Conservation (phyloP, 2,888 invertebrate species). For the Drosophila multiciliata region DNA sequence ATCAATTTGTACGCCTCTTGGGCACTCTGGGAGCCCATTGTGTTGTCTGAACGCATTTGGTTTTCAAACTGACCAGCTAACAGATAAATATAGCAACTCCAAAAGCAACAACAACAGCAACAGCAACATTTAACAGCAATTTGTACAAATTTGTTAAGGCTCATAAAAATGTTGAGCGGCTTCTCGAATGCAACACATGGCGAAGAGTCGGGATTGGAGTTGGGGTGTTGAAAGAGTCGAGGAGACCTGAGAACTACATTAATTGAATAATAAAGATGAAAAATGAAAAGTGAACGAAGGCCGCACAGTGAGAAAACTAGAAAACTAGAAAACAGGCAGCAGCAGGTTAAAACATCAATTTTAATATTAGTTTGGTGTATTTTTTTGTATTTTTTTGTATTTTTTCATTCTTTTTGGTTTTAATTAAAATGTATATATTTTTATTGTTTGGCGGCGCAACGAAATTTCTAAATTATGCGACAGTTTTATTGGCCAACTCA, state of each 20-base stretch:
- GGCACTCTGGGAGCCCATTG: slow-evolving; percentile 10
- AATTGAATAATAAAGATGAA: slow-evolving; percentile 49
- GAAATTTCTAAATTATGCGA: slow-evolving; percentile 75
- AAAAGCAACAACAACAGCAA: slow-evolving; percentile 6
- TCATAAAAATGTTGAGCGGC: slow-evolving; percentile 70
- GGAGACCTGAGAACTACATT: slow-evolving; percentile 61
- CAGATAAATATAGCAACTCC: slow-evolving; percentile 25
- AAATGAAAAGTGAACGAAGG: slow-evolving; percentile 33
- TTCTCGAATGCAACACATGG: slow-evolving; percentile 61
- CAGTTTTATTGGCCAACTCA: slow-evolving; percentile 70
- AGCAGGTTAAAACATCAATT: slow-evolving; percentile 65
- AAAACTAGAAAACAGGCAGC: slow-evolving; percentile 22
- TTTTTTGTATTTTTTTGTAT: neutral
- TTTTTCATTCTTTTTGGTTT: neutral
- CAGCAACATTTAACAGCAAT: slow-evolving; percentile 52
- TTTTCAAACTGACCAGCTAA: slow-evolving; percentile 39
- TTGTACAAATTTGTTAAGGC: slow-evolving; percentile 77
- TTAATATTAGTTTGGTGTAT: neutral
- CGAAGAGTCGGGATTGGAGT: slow-evolving; percentile 22
- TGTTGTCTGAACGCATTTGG: slow-evolving; percentile 63
- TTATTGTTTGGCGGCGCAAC: slow-evolving; percentile 61
- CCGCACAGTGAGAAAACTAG: slow-evolving; percentile 33
- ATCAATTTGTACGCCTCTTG: slow-evolving; percentile 14
- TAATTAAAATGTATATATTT: slow-evolving; percentile 70
- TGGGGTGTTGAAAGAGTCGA: slow-evolving; percentile 1